A percentile compares a stretch with the other conserved stretches of the same genome.
These are phyloP conservation scores for Caenorhabditis sinica DNA, from an alignment of 2,888 invertebrate genomes.

Conservation along the genomic window DNA sequence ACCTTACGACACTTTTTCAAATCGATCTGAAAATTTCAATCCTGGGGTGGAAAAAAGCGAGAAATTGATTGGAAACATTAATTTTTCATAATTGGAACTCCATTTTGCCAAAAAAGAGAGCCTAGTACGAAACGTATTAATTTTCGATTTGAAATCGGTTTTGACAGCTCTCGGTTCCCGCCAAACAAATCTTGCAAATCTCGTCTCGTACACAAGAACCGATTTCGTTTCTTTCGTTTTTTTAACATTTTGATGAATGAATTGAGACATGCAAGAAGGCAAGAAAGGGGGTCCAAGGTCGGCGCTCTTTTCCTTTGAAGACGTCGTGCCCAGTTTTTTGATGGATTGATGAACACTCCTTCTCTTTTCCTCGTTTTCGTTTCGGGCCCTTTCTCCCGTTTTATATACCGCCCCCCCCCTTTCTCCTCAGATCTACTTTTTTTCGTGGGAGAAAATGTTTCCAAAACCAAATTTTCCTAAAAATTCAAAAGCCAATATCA, in stretches of 20 bases:
- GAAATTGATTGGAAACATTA: not conserved
- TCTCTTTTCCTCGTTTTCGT: not conserved
- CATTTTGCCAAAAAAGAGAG: not conserved
- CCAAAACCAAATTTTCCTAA: not conserved
- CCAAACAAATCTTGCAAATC: not conserved
- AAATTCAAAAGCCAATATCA: not conserved
- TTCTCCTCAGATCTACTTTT: too few relatives aligned
- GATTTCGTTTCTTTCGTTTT: not conserved
- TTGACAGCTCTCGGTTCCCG: not conserved
- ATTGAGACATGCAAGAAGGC: slow-evolving; percentile 39
- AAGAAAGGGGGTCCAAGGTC: slow-evolving; percentile 55
- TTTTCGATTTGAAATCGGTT: not conserved
- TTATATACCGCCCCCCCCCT: not conserved
- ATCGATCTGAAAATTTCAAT: too few relatives aligned
- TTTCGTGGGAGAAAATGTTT: not conserved
- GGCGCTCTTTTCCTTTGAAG: slow-evolving; percentile 44
- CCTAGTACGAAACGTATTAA: too few relatives aligned
- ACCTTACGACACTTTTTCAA: too few relatives aligned
- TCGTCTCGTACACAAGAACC: not conserved
- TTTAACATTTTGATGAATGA: slow-evolving; percentile 27
- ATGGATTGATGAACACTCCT: slow-evolving; percentile 46
- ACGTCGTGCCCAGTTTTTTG: slow-evolving; percentile 36
- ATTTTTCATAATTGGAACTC: not conserved
- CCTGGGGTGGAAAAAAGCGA: not conserved
- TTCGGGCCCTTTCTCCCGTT: not conserved